Conservation (phyloP, 2,113 vertebrate genomes). For the Hyaena hyaena region DNA sequence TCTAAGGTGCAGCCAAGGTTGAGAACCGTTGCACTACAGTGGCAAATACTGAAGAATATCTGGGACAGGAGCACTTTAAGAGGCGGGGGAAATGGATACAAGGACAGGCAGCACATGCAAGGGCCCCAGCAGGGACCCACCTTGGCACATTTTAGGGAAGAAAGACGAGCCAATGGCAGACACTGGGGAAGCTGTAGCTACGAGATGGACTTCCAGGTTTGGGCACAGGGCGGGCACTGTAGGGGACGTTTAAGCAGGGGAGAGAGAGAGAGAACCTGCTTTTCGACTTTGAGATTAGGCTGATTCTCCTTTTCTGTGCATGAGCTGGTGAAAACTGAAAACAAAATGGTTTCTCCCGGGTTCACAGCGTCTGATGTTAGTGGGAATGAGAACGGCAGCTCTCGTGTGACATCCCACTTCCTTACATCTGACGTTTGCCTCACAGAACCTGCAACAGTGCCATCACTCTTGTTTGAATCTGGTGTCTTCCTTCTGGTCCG, state of each 20-base stretch:
- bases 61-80: not conserved
- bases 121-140: not conserved
- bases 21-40: not conserved
- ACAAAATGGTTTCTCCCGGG: not conserved
- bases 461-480: not conserved
- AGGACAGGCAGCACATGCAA: not conserved
- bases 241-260: not conserved
- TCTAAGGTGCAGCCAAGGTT: not conserved
- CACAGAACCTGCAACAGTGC: not conserved
- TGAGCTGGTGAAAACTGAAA: not conserved
- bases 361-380: not conserved
- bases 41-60: not conserved
- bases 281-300: not conserved
- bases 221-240: rapidly evolving
- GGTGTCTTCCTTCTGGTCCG: not conserved
- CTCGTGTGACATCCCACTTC: not conserved
- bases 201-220: not conserved
- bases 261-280: not conserved
- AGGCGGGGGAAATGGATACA: not conserved
- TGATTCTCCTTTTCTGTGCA: not conserved
- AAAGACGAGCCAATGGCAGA: not conserved
- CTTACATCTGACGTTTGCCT: not conserved
- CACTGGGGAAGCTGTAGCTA: not conserved
- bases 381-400: not conserved
- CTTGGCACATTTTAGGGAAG: not conserved